Evolutionary conservation across 2,113 vertebrate species (phyloP).

Genomic region (Progne subis): DNA sequence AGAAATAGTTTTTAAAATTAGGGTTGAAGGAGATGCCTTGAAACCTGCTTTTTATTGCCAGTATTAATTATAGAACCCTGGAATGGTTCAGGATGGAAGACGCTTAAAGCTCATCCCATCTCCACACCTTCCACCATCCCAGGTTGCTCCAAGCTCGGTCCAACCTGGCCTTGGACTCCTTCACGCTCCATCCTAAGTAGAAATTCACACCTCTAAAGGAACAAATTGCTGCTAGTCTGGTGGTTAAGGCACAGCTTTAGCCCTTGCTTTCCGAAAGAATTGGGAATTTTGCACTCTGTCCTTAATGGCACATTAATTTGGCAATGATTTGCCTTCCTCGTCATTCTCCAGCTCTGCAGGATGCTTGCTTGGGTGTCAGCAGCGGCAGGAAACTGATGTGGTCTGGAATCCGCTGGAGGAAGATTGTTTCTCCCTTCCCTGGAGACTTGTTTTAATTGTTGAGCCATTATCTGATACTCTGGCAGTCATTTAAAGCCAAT

Average conservation of each 20-base stretch:
- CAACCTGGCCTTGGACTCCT: background rate
- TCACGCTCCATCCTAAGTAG: fast-evolving
- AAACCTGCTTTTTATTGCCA: background rate
- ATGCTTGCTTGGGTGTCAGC: background rate
- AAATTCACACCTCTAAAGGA: background rate
- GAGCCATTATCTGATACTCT: background rate
- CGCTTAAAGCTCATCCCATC: background rate
- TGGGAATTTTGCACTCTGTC: background rate
- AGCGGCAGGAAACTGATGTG: background rate
- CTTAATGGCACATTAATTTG: fast-evolving
- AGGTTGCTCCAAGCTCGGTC: background rate
- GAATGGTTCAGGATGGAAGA: background rate
- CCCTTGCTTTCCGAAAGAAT: background rate
- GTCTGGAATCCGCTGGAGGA: background rate
- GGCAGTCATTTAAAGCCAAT: background rate
- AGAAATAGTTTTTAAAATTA: background rate
- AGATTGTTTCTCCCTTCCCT: background rate
- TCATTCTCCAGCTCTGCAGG: background rate
- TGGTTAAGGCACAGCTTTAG: background rate
- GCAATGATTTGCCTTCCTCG: background rate
- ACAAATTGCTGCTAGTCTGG: background rate
- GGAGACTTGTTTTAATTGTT: background rate
- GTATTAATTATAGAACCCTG: background rate
- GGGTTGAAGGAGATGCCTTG: background rate
- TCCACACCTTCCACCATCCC: background rate